These are phyloP conservation scores for Cynopterus sphinx DNA, from an alignment of 2,797 vertebrate species.

Conservation along the genomic window DNA sequence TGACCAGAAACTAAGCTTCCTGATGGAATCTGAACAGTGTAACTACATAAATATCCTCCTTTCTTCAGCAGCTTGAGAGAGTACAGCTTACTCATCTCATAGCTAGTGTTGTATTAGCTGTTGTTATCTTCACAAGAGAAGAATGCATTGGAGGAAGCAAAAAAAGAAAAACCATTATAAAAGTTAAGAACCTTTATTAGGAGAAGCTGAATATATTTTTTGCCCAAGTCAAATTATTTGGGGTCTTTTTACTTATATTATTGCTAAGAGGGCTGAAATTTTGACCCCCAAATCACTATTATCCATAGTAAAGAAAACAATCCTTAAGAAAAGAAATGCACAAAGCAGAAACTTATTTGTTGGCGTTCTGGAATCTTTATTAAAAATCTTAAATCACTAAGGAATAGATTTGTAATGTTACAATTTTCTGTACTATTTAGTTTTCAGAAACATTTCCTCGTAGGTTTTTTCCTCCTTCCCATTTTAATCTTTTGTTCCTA, in stretches of 20 bases:
- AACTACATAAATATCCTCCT: neutral
- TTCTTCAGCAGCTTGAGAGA: neutral
- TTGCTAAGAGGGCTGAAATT: neutral
- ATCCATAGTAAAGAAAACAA: slow-evolving; percentile 12
- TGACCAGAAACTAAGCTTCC: neutral
- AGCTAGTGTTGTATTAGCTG: neutral
- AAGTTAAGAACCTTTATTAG: neutral
- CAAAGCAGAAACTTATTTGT: neutral
- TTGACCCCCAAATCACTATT: neutral
- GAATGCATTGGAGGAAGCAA: neutral
- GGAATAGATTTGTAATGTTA: slow-evolving; percentile 38
- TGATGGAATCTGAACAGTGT: neutral
- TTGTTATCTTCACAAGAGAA: neutral
- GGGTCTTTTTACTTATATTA: neutral
- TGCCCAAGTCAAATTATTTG: neutral
- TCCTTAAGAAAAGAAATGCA: neutral
- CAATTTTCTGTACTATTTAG: slow-evolving; percentile 22
- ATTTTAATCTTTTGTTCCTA: slow-evolving; percentile 58
- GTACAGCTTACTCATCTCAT: neutral
- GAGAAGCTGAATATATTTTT: neutral
- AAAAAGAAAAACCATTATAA: neutral
- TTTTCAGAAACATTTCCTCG: slow-evolving; percentile 48
- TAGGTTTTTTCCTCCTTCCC: neutral
- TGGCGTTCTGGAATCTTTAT: slow-evolving; percentile 40
- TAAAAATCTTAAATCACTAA: slow-evolving; percentile 50